Evolutionary conservation across 2,888 invertebrate species (phyloP), one percentile per base, ranked within the genome.

Genomic region (Taenaris catops): DNA sequence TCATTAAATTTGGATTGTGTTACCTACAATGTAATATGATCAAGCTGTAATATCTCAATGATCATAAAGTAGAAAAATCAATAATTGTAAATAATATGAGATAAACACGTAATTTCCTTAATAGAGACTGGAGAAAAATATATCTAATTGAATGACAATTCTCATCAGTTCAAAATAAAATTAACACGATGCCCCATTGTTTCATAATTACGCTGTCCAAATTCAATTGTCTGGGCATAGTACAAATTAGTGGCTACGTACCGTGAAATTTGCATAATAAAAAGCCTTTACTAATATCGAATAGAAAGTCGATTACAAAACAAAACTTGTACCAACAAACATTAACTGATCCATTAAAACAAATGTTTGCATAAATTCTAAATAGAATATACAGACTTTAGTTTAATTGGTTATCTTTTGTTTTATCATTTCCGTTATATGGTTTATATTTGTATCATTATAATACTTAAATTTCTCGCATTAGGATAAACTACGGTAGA

Each of bases 211-310:
- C 17, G 39, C 45, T 48, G 41, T 45, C 39, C 41, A 18, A 34
- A 36, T 46, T 25, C 33, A 48, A 49, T 48, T 46, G 42, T 40
- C 44, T 46, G 49, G 33, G 48, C 49, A 46, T 49, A 41, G 41
- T 32, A 40, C 43, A 45, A 52, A 50, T 54, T 48, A 49, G 43
- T 41, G 50, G 29, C 37, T 26, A 28, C 33, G 24, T 14, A 36
- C 38, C 46, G 41, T 39, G 38, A 42, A 45, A 38, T 48, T 44
- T 36, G 40, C 46, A 51, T 46, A 36, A 43, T 34, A 51, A 49
- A 48, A 44, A 41, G 23, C 32, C 18, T 24, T 19, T 29, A 38
- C 16, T 38, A 39, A 36, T 38, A 38, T 36, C 8, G 8, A 23
- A 20, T 38, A 23, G 33, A 31, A 36, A 36, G 38, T 14, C 21